These are phyloP conservation scores for Oeneis ivallda DNA, from an alignment of 2,888 invertebrate species.

Conservation along the genomic window DNA sequence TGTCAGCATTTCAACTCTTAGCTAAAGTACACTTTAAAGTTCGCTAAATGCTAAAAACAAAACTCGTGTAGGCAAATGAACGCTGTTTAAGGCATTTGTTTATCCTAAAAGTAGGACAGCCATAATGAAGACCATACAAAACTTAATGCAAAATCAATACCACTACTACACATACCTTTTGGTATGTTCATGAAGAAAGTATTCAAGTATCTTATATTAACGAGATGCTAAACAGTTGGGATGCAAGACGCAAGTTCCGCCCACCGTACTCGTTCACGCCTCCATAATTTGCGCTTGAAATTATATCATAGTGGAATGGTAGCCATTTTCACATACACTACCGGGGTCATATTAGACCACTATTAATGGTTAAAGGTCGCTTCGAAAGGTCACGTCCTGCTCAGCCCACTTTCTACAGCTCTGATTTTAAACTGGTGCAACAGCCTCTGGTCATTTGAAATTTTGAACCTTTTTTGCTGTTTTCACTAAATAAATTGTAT, in stretches of 20 bases:
- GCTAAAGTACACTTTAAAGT: too few relatives aligned
- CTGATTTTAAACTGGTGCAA: slow-evolving; percentile 70
- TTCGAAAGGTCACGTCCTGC: slow-evolving; percentile 73
- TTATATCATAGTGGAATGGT: slow-evolving; percentile 67
- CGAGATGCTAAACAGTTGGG: slow-evolving; percentile 26
- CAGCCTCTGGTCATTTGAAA: slow-evolving; percentile 48
- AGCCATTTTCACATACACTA: slow-evolving; percentile 65
- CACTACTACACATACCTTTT: not conserved
- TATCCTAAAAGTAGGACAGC: slow-evolving; percentile 1
- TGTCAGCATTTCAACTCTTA: too few relatives aligned
- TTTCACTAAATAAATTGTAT: slow-evolving; percentile 3
- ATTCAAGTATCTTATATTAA: slow-evolving; percentile 20
- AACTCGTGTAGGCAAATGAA: not conserved
- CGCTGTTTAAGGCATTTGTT: not conserved
- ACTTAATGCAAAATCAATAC: not conserved
- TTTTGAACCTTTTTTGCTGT: slow-evolving; percentile 39
- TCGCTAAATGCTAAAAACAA: not conserved
- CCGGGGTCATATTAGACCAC: slow-evolving; percentile 62
- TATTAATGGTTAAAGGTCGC: slow-evolving; percentile 67
- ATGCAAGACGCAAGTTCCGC: slow-evolving; percentile 23
- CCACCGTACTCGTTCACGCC: slow-evolving; percentile 35
- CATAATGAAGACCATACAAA: not conserved
- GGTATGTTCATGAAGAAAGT: slow-evolving; percentile 14
- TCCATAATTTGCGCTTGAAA: slow-evolving; percentile 55
- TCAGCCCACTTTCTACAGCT: slow-evolving; percentile 70